These are phyloP conservation scores for Ischnus inquisitorius DNA, from an alignment of 2,888 invertebrate species.

Conservation along the genomic window DNA sequence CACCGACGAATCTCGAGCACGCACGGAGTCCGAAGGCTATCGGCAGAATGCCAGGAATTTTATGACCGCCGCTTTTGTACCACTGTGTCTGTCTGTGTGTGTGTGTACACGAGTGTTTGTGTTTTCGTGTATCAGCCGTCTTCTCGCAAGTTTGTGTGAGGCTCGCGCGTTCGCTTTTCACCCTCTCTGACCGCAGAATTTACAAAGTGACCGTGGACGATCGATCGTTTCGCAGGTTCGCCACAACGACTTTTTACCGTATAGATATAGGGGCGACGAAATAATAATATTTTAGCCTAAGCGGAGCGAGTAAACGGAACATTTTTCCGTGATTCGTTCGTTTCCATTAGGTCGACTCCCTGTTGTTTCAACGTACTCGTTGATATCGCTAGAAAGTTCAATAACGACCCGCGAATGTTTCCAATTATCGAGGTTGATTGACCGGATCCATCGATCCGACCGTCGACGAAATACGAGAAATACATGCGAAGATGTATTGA, in stretches of 20 bases:
- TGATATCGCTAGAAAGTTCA: neutral
- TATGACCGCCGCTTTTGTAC: conserved; percentile 58
- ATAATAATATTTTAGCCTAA: conserved; percentile 4
- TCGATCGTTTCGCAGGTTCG: conserved; percentile 65
- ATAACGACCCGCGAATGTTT: neutral
- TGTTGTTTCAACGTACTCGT: neutral
- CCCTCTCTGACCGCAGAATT: conserved; percentile 47
- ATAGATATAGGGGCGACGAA: neutral
- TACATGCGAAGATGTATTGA: too few relatives aligned
- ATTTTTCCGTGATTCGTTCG: neutral
- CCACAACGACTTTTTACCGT: conserved; percentile 44
- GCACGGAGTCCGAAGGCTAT: conserved; percentile 69
- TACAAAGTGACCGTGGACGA: conserved; percentile 68
- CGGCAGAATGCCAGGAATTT: conserved; percentile 72
- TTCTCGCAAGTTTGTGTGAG: conserved; percentile 31
- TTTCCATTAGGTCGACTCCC: neutral
- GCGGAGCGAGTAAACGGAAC: neutral
- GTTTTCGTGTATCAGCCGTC: conserved; percentile 18
- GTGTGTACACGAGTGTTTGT: conserved; percentile 10
- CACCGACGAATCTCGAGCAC: conserved; percentile 47
- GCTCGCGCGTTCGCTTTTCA: conserved; percentile 5
- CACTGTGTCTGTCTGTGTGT: neutral
- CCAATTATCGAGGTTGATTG: neutral
- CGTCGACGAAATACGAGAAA: too few relatives aligned
- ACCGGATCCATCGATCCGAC: too few relatives aligned